Conservation (phyloP, 2,797 vertebrate genomes). For the Graptemys geographica region DNA sequence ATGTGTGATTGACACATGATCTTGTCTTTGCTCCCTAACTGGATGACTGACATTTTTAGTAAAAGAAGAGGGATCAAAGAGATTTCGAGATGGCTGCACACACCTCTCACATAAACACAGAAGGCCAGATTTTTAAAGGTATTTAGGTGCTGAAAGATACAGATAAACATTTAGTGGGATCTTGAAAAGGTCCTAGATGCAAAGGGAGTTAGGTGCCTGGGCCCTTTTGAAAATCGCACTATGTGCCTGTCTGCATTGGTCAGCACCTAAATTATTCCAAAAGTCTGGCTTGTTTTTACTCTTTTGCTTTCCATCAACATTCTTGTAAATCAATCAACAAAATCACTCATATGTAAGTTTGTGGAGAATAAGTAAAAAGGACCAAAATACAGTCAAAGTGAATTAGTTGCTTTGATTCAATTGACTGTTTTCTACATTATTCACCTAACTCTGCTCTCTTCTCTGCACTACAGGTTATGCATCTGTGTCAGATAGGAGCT, state of each 20-base stretch:
- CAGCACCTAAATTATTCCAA: slow-evolving; percentile 22
- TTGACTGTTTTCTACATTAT: not conserved
- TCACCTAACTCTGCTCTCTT: not conserved
- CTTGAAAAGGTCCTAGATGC: not conserved
- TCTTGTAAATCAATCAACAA: slow-evolving; percentile 29
- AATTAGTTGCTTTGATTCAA: not conserved
- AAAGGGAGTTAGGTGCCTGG: not conserved
- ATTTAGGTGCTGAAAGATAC: not conserved
- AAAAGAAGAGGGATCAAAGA: not conserved
- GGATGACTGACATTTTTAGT: not conserved
- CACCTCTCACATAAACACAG: not conserved
- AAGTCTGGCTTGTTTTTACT: slow-evolving; percentile 31
- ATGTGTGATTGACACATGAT: not conserved
- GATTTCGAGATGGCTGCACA: not conserved
- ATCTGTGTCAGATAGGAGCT: not conserved
- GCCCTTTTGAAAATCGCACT: slow-evolving; percentile 12
- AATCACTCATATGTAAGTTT: slow-evolving; percentile 1
- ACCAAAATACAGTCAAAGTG: not conserved
- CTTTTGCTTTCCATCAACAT: not conserved
- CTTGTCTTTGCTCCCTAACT: not conserved
- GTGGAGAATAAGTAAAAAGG: slow-evolving; percentile 19
- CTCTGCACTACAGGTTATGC: not conserved
- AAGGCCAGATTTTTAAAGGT: not conserved
- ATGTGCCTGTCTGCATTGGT: slow-evolving; percentile 47
- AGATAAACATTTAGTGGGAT: slow-evolving; percentile 26